Conservation (phyloP, 1,140 invertebrate species). For the Drosophila virilis region DNA sequence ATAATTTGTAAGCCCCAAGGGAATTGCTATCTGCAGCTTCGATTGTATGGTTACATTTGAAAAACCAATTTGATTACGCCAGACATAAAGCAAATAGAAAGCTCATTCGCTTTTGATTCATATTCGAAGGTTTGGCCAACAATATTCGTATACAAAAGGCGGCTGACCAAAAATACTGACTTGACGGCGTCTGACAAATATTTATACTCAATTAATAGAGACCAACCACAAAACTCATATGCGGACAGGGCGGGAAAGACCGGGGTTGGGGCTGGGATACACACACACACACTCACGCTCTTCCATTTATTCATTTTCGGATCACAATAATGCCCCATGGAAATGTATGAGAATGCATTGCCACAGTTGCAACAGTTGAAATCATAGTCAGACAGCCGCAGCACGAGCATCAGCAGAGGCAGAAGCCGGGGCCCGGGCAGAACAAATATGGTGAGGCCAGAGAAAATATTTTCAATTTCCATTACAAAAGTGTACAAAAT, state of each 20-base stretch:
- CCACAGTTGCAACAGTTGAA: slow-evolving; percentile 47
- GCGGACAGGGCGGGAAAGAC: not conserved
- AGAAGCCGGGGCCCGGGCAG: slow-evolving; percentile 9
- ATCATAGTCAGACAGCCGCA: slow-evolving; percentile 38
- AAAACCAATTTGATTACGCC: slow-evolving; percentile 18
- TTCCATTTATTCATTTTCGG: slow-evolving; percentile 64
- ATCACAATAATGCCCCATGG: slow-evolving; percentile 72
- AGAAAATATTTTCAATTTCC: slow-evolving; percentile 80
- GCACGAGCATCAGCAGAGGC: not conserved
- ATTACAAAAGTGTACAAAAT: slow-evolving; percentile 65
- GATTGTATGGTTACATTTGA: slow-evolving; percentile 7
- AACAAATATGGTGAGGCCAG: slow-evolving; percentile 63
- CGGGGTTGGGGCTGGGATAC: not conserved
- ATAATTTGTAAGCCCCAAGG: not conserved
- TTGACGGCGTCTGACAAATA: slow-evolving; percentile 65
- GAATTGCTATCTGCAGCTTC: slow-evolving; percentile 1
- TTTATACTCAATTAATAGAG: slow-evolving; percentile 77
- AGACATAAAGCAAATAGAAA: slow-evolving; percentile 4
- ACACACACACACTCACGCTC: slow-evolving; percentile 17
- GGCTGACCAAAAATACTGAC: slow-evolving; percentile 24
- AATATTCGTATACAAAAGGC: slow-evolving; percentile 7
- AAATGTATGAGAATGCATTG: slow-evolving; percentile 52
- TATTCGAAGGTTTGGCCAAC: slow-evolving; percentile 2
- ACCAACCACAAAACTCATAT: slow-evolving; percentile 57
- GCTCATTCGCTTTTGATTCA: not conserved